Percentiles rank a stretch among this genome's conserved stretches.
Conservation (phyloP, 2,797 vertebrate species). For the Potorous gilbertii region DNA sequence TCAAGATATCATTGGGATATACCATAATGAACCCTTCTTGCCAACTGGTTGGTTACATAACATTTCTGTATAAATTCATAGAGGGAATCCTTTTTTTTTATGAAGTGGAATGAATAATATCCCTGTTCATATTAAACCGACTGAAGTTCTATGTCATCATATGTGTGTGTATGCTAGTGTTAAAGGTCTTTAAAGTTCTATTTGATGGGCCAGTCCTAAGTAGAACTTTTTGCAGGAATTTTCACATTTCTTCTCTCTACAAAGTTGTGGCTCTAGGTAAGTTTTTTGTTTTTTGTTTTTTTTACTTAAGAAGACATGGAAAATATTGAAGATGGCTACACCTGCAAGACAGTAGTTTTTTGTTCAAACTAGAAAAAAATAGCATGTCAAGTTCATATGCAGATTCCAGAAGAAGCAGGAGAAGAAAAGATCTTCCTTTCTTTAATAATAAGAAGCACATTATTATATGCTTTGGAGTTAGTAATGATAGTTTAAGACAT, state of each 20-base stretch:
- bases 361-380: neutral
- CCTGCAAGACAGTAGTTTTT: neutral
- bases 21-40: neutral
- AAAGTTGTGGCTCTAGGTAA: neutral
- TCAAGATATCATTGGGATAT: neutral
- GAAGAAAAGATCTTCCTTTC: neutral
- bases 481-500: neutral
- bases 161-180: neutral
- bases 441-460: neutral
- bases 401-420: neutral
- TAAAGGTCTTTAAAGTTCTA: neutral
- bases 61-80: neutral
- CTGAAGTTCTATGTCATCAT: neutral
- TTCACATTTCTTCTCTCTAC: neutral
- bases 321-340: neutral
- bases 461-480: neutral
- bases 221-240: neutral
- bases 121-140: neutral
- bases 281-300: neutral
- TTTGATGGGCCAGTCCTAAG: neutral
- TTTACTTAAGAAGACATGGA: neutral
- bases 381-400: neutral
- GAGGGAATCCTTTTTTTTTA: neutral
- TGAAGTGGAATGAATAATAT: neutral
- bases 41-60: neutral